Percentiles rank a stretch among this genome's conserved stretches.
Evolutionary conservation across 2,797 vertebrate genomes (phyloP).

Genomic region (Lindbergichthys nudifrons): DNA sequence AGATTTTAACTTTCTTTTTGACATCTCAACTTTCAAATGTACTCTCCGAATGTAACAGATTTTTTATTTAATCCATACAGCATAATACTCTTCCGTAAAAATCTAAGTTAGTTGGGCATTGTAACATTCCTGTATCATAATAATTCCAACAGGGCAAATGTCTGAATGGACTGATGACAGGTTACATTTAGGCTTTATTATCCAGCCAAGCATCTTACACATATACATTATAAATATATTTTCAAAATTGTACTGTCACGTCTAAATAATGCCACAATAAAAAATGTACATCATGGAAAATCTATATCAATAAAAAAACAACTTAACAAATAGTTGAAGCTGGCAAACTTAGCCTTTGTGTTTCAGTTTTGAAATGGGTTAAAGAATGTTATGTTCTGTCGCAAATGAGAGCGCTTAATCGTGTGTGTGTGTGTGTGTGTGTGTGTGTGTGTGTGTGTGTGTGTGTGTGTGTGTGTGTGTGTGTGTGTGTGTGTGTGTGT

Average conservation of each 20-base stretch:
- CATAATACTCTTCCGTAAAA: too few relatives aligned
- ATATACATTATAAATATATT: not conserved
- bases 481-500: conserved; percentile 10
- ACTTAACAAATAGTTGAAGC: not conserved
- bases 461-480: conserved; percentile 5
- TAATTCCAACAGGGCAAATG: not conserved
- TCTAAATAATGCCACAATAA: not conserved
- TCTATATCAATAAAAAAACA: not conserved
- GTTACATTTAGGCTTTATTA: too few relatives aligned
- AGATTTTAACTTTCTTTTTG: too few relatives aligned
- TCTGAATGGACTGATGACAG: not conserved
- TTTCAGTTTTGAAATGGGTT: not conserved
- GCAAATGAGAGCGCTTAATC: too few relatives aligned
- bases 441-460: conserved; percentile 1
- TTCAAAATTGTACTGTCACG: not conserved
- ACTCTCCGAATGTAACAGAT: too few relatives aligned
- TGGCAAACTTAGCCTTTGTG: not conserved
- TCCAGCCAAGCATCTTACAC: too few relatives aligned
- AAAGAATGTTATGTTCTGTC: not conserved
- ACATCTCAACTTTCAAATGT: too few relatives aligned
- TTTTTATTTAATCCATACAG: too few relatives aligned
- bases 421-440: not conserved
- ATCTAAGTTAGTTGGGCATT: not conserved
- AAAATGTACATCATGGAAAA: not conserved
- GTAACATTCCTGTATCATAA: not conserved